Percentiles rank a stretch among this genome's conserved stretches.
These are phyloP conservation scores for Heliopora coerulea DNA, from an alignment of 92 coral and sea anemone species.

Conservation along the genomic window DNA sequence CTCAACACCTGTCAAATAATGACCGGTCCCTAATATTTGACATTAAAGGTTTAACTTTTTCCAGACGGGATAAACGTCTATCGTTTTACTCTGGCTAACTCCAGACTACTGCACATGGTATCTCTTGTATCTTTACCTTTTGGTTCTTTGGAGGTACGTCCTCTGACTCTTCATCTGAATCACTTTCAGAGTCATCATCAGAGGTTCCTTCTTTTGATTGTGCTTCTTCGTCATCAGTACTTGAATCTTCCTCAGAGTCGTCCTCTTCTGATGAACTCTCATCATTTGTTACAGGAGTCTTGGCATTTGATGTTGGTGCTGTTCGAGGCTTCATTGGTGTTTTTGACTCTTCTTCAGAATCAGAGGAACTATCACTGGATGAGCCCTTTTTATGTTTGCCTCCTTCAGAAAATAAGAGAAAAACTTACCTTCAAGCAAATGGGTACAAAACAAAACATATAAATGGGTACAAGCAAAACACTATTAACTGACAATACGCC, in stretches of 20 bases:
- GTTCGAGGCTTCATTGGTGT: slow-evolving; percentile 25
- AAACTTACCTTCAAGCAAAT: too few relatives aligned
- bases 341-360: slow-evolving; percentile 42
- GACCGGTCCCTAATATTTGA: too few relatives aligned
- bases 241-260: slow-evolving; percentile 46
- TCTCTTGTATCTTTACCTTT: background rate
- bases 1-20: too few relatives aligned
- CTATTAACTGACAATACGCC: too few relatives aligned
- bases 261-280: slow-evolving; percentile 48
- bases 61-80: too few relatives aligned
- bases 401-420: background rate
- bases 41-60: too few relatives aligned
- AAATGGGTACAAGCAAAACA: too few relatives aligned
- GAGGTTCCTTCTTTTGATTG: slow-evolving; percentile 9
- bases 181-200: slow-evolving; percentile 24
- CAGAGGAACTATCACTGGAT: slow-evolving; percentile 41
- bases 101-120: too few relatives aligned
- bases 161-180: slow-evolving; percentile 42
- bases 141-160: slow-evolving; percentile 4
- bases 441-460: too few relatives aligned
- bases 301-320: slow-evolving; percentile 17
- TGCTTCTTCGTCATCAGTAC: slow-evolving; percentile 39
- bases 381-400: slow-evolving; percentile 43
- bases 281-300: slow-evolving; percentile 31
- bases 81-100: too few relatives aligned